Base-by-base conservation (phyloP, 2,797 vertebrate genomes). In the Benthosema pterotum region DNA sequence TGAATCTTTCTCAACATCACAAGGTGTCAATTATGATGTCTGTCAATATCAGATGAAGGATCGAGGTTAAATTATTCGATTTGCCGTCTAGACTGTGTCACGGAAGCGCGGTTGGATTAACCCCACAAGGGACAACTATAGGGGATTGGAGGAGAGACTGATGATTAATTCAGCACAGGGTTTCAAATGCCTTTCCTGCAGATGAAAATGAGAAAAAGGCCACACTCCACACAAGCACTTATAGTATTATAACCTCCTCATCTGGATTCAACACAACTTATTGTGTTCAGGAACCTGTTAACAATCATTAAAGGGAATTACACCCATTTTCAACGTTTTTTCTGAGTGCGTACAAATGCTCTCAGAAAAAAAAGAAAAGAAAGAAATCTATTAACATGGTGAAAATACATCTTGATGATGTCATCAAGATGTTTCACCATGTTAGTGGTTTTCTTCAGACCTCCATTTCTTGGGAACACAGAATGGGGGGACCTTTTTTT, bases 21-120 rank as follows among this genome's bases (percentile, higher is more conserved):
- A 66, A 48, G 60, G 65, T n/a, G 57, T 65, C 76, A 28, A 73
- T 74, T 72, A 65, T 74, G 71, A 63, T 66, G 61, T 53, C 52
- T 57, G 59, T 74, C 70, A 53, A 19, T 3, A 43, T 18, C 50
- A 25, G 50, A 11, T 52, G 18, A 22, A 59, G 69, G 71, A 82
- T 79, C 60, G n/a, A 52, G 74, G 65, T n/a, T 79, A 74, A 83
- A 78, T 78, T 53, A 84, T 84, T 79, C 69, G 67, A 77, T 83
- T 84, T 78, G 78, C 57, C 55, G 6, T 48, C 52, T 69, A 78
- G 77, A 73, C 75, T 71, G n/a, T n/a, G 71, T 85, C 74, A 14
- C 14, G 67, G 60, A n/a, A 51, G 19, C 67, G 76, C 69, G 77
- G 74, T 70, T 73, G 63, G 63, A 69, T 84, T 57, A 79, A 82